These are phyloP conservation scores for Mechanitis mazaeus DNA, from an alignment of 2,888 invertebrate species.

Conservation along the genomic window DNA sequence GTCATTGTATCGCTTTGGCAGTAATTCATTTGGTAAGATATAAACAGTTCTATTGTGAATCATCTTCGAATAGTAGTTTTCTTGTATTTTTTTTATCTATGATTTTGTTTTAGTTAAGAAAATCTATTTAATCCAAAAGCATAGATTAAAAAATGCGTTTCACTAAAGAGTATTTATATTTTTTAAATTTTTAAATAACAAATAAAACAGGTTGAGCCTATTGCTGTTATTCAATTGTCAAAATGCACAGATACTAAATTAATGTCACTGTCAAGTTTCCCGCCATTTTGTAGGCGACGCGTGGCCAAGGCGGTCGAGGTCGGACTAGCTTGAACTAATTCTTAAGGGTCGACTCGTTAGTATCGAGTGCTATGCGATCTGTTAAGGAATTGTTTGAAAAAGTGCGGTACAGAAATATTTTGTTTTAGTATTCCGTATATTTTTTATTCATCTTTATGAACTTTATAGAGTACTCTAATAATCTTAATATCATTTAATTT, in stretches of 20 bases:
- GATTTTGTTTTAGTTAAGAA: no score
- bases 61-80: constrained; percentile 42
- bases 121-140: no score
- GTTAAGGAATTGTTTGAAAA: constrained; percentile 28
- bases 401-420: constrained; percentile 17
- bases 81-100: no score
- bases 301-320: constrained; percentile 52
- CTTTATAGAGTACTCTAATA: no score
- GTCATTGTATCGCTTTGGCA: constrained; percentile 66
- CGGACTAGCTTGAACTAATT: constrained; percentile 55
- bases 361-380: constrained; percentile 53
- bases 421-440: not conserved
- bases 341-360: constrained; percentile 41
- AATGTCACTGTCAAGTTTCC: constrained; percentile 41
- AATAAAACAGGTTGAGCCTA: not conserved
- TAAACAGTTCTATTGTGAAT: constrained; percentile 69
- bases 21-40: constrained; percentile 68
- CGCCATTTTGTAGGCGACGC: constrained; percentile 52
- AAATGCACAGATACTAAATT: constrained; percentile 25
- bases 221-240: constrained; percentile 1
- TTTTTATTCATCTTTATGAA: no score
- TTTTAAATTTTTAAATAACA: no score
- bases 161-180: constrained; percentile 9
- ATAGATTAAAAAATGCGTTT: no score
- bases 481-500: no score